A percentile compares a stretch with the other conserved stretches of the same genome.
phyloP scores from a whole-genome alignment of 2,797 vertebrate genomes.

The Ambastaia sidthimunki region DNA sequence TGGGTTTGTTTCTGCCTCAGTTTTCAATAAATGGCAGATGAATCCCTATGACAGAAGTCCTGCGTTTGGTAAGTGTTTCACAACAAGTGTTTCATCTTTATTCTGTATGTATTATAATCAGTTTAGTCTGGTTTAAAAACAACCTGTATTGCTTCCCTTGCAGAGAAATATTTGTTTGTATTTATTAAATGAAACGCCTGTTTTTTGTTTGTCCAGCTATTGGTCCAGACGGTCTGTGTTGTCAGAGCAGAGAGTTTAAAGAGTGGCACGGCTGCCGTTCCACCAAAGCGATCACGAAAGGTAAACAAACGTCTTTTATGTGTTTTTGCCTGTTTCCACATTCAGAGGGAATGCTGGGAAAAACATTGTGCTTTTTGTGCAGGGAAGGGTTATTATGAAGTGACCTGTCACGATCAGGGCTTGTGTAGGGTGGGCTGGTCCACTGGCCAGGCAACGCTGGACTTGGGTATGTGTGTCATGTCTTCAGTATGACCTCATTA shows the following conservation, averaged over 20 bases:
- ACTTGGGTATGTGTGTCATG: slow-evolving; percentile 81
- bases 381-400: slow-evolving; percentile 95
- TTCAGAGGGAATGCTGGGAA: no score
- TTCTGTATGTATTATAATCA: neutral
- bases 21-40: slow-evolving; percentile 99
- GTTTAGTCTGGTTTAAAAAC: neutral
- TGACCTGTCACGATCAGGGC: slow-evolving; percentile 94
- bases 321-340: neutral
- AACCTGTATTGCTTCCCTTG: no score
- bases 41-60: slow-evolving; percentile 95
- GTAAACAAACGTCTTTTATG: slow-evolving; percentile 66
- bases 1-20: slow-evolving; percentile 69
- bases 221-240: slow-evolving; percentile 91
- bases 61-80: slow-evolving; percentile 89
- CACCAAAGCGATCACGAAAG: slow-evolving; percentile 91
- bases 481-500: neutral
- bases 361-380: neutral
- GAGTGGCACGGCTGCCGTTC: slow-evolving; percentile 98
- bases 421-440: slow-evolving; percentile 96
- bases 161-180: no score
- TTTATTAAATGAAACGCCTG: neutral
- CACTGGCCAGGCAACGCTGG: slow-evolving; percentile 88
- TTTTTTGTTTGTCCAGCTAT: slow-evolving; percentile 81
- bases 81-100: no score
- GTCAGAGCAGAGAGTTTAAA: slow-evolving; percentile 97